Base-by-base conservation (phyloP, 2,888 invertebrate genomes). In the Bhutanitis thaidina region DNA sequence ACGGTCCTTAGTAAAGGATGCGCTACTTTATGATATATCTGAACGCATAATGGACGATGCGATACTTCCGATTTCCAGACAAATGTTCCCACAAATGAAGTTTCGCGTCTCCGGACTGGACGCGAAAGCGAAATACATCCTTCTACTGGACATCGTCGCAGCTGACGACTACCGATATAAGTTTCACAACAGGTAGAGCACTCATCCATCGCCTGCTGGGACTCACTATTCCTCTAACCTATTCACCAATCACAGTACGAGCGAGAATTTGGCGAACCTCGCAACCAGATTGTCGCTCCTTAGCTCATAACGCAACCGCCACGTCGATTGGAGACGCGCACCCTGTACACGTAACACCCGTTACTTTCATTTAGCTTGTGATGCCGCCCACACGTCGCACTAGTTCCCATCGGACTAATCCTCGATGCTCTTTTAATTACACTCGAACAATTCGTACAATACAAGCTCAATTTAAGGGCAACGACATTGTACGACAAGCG, bases 81-180 rank as follows among this genome's bases (percentile, higher is more conserved):
- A 99, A 93, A 99, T 99, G 97, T 99, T 99, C 91, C 99, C 99
- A 76, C 98, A 99, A 91, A 98, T 97, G 95, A 98, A 98, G 93
- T 98, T 98, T 90, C 96, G 98, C 80, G 96, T 99, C 74, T 96
- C 97, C 79, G 99, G 99, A 71, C 91, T 99, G 91, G 98, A 99
- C 92, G 96, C 98, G 85, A 97, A 98, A 91, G 97, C 98, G 80
- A 99, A 99, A 92, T 99, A 99, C 93, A 98, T 98, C 88, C 93
- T 99, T 59, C 93, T 99, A 73, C 93, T 99, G 95, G 99, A 99
- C 93, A 98, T 99, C 87, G 98, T 98, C 70, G 98, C 98, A 43
- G 98, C 98, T 60, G 99, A 99, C 90, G 98, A 99, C 92, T 98
- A 98, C 93, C 93, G 97, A 91, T 97, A 97, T 93, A 97, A 97